These are phyloP conservation scores for Odobenus rosmarus DNA, from an alignment of 2,113 vertebrate species.

Conservation along the genomic window DNA sequence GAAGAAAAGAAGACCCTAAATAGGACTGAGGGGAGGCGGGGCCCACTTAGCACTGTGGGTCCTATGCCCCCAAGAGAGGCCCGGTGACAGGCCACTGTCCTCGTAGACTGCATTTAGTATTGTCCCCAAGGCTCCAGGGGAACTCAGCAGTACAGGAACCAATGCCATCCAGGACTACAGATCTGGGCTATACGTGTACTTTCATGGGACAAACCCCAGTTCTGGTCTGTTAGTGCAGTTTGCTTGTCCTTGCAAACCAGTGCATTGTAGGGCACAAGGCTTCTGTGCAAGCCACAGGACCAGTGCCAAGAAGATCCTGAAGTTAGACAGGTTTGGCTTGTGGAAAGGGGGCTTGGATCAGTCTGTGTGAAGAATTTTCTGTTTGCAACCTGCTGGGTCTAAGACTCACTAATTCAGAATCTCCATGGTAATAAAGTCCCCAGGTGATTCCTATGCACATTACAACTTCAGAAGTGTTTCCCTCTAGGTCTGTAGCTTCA, in stretches of 20 bases:
- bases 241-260: background rate
- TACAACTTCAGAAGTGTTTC: background rate
- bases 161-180: background rate
- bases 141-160: background rate
- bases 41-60: background rate
- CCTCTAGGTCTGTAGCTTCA: background rate
- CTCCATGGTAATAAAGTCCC: background rate
- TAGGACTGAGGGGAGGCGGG: background rate
- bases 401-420: background rate
- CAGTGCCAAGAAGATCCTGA: background rate
- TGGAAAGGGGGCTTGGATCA: background rate
- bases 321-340: background rate
- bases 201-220: background rate
- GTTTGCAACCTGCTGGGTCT: background rate
- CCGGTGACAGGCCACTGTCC: background rate
- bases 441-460: background rate
- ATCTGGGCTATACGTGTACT: background rate
- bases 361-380: background rate
- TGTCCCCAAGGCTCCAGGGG: background rate
- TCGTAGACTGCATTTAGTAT: background rate
- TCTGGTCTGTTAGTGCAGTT: background rate
- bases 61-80: background rate
- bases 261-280: background rate
- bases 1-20: constrained; percentile 31
- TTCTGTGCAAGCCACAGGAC: background rate